Base-by-base conservation (phyloP, 2,888 invertebrate genomes). In the Nysson spinosus region DNA sequence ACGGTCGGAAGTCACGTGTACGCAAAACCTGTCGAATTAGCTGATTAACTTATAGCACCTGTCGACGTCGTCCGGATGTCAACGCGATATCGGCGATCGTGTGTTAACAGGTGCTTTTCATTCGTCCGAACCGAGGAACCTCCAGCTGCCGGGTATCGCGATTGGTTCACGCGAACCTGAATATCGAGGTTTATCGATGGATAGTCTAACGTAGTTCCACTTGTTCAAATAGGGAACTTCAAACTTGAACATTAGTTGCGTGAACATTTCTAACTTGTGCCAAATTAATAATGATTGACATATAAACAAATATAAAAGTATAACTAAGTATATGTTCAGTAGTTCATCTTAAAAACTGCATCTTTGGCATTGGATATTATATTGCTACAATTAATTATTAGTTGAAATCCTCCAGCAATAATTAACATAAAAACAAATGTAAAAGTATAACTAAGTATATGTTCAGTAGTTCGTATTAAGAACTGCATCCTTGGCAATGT, bases 71-170 rank as follows among this genome's bases (percentile, higher is more conserved):
- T 35, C 44, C 60, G 60, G 54, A 67, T 64, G 67, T 67, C 56
- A 60, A 39, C 47, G 54, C 55, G 43, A 40, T 56, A 44, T 40
- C 43, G 52, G 28, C 44, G 47, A 55, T 32, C 58, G 35, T 73
- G 51, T 69, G 67, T 73, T 73, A 73, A 73, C 74, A 73, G 74
- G 73, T 73, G 74, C 67, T 67, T 69, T 49, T 57, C 46, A 69
- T 66, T 68, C 66, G 40, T 6, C 30, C 32, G 32, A 9, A n/a
- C n/a, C 54, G 26, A 22, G 19, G 17, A 42, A 55, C 42, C 49
- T 30, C 34, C 73, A 72, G 61, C 62, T 46, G 71, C 43, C 26
- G 47, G 35, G 26, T 12, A 34, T 14, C 40, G 42, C 22, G 44
- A 30, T 52, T 72, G 20, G 47, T 55, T 61, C 49, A 62, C 64